Evolutionary conservation across 2,797 vertebrate genomes (phyloP).

Genomic region (Decapterus maruadsi): DNA sequence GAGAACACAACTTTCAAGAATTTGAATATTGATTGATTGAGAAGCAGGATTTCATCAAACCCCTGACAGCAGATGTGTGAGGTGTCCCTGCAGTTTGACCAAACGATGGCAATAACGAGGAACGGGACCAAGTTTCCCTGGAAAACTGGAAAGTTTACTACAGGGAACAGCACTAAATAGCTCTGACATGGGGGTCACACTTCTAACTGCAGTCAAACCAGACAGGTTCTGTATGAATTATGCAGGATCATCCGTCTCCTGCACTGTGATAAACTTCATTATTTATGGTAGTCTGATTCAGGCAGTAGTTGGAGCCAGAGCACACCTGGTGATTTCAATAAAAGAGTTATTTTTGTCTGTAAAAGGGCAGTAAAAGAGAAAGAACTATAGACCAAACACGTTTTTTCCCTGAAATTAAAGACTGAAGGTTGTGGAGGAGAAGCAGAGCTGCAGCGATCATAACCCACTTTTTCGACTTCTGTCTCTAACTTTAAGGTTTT

Average conservation of each 20-base stretch:
- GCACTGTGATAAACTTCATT: constrained; percentile 49
- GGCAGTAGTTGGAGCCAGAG: constrained; percentile 37
- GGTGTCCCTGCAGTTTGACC: constrained; percentile 13
- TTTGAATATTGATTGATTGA: constrained; percentile 53
- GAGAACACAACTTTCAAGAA: background rate
- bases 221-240: constrained; percentile 51
- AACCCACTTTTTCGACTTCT: background rate
- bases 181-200: constrained; percentile 70
- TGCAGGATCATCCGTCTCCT: constrained; percentile 51
- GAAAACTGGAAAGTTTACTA: constrained; percentile 70
- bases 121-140: constrained; percentile 59
- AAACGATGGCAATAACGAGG: constrained; percentile 48
- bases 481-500: background rate
- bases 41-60: constrained; percentile 55
- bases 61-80: constrained; percentile 49
- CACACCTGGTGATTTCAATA: constrained; percentile 49
- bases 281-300: constrained; percentile 61
- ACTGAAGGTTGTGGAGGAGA: constrained; percentile 20
- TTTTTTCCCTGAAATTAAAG: constrained; percentile 9
- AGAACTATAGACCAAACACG: constrained; percentile 6
- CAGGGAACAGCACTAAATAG: constrained; percentile 58
- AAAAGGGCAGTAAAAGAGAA: constrained; percentile 32
- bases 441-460: background rate
- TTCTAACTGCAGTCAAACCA: constrained; percentile 66
- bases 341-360: constrained; percentile 7